Evolutionary conservation across 92 coral and sea anemone species (phyloP), one percentile per base, ranked within the genome.

Genomic region (Bergia puertoricense): DNA sequence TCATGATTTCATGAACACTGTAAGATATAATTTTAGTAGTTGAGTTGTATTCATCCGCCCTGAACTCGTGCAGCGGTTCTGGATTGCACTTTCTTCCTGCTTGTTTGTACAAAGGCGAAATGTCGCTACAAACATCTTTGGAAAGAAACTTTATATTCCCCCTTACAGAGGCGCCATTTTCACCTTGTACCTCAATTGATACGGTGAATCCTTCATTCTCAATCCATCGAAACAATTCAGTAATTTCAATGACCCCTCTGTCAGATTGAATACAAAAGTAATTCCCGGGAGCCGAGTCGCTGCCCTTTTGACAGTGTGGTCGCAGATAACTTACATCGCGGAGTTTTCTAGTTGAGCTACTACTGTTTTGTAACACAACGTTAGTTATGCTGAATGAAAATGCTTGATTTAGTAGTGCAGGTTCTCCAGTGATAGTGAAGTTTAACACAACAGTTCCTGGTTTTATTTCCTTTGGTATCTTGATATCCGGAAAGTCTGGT

Each of bases 401-500:
- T 5, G 18, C 9, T 45, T 82, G 86, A 2, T 46, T 66, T 45
- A 82, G 72, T 4, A 82, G 0, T 5, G 22, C 76, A n/a, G 39
- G 40, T 0, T 82, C 42, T 23, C 86, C 76, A 43, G n/a, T 14
- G 23, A 82, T 4, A 5, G 86, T 82, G 86, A 82, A 82, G 23
- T 67, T 67, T n/a, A 67, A 2, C 15, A 67, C 59, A 23, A 82
- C 76, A 41, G 86, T 43, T 67, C 54, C 72, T 3, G 86, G 77
- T n/a, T 69, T 68, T 8, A 82, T 39, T 82, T 82, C 86, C 30
- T n/a, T 68, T 41, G 86, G 86, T 82, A 82, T 82, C 15, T 82
- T 65, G 86, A 66, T 46, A 9, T 68, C 57, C 38, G 77, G 57
- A 82, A 82, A 44, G 57, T 10, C 57, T 2, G 56, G 77, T 67